phyloP scores from a whole-genome alignment of 2,888 invertebrate species.

The Cybosia mesomella region DNA sequence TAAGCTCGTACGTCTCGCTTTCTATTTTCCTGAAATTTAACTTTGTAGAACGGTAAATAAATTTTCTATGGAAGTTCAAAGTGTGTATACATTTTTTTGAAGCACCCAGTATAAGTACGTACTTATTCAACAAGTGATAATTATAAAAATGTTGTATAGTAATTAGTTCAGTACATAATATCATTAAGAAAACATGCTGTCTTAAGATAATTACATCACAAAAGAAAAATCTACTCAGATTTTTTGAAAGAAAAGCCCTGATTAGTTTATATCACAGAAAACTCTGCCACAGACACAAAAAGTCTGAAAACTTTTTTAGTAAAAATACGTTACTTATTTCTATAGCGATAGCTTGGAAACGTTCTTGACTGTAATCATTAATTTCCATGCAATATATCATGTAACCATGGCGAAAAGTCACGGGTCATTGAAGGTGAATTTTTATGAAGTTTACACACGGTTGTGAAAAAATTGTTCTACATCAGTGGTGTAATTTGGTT shows the following conservation, averaged over 20 bases:
- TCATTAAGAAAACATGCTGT: not conserved
- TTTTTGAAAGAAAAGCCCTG: not conserved
- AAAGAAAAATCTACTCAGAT: not conserved
- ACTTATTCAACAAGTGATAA: not conserved
- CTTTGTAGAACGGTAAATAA: too few species aligned
- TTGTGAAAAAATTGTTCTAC: slow-evolving; percentile 2
- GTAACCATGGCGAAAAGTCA: slow-evolving; percentile 41
- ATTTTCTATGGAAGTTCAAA: too few species aligned
- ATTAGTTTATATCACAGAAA: slow-evolving; percentile 18
- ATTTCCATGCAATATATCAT: slow-evolving; percentile 55
- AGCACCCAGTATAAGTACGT: too few species aligned
- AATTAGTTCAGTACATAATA: not conserved
- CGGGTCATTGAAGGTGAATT: slow-evolving; percentile 40
- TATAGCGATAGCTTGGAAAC: slow-evolving; percentile 49
- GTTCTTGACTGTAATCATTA: slow-evolving; percentile 59
- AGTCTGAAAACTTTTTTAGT: slow-evolving; percentile 11
- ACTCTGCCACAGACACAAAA: slow-evolving; percentile 18
- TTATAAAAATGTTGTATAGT: not conserved
- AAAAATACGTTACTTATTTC: slow-evolving; percentile 31
- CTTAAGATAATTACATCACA: not conserved
- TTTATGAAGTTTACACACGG: slow-evolving; percentile 25
- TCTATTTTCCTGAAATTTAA: too few species aligned
- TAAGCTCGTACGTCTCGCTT: too few species aligned
- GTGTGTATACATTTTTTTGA: too few species aligned
- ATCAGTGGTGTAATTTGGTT: not conserved